Percentiles rank a stretch among this genome's conserved stretches.
Evolutionary conservation across 2,113 vertebrate genomes (phyloP).

Genomic region (Thomomys bottae): DNA sequence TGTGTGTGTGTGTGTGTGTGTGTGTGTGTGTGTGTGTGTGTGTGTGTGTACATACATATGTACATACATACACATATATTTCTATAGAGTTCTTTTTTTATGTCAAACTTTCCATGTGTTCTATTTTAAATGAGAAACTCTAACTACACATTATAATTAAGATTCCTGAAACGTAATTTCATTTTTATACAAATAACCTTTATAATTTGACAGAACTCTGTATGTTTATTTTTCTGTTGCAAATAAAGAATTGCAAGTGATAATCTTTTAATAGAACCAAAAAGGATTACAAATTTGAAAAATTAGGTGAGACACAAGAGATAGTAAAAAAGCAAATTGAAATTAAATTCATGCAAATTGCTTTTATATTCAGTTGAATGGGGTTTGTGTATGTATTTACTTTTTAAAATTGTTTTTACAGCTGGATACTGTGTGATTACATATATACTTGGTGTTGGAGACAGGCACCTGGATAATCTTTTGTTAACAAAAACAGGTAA

Average conservation of each 20-base stretch:
- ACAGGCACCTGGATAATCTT: conserved; percentile 98
- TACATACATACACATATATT: too few species aligned
- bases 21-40: too few species aligned
- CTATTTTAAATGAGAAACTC: background rate
- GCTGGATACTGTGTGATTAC: conserved; percentile 99
- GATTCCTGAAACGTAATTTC: conserved; percentile 6
- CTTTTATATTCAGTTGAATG: background rate
- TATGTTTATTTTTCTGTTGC: background rate
- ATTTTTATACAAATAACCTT: background rate
- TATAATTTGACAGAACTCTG: conserved; percentile 22
- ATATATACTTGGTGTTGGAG: conserved; percentile 98
- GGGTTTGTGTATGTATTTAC: background rate
- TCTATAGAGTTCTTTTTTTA: background rate
- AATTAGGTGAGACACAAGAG: background rate
- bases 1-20: too few species aligned
- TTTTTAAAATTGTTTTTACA: conserved; percentile 76
- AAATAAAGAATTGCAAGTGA: conserved; percentile 32
- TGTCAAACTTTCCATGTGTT: background rate
- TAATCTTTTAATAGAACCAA: background rate
- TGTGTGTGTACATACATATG: too few species aligned
- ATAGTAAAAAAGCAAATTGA: background rate
- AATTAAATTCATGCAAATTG: background rate
- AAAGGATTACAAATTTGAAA: conserved; percentile 32
- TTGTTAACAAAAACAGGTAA: conserved; percentile 96
- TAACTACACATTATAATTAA: conserved; percentile 10